Evolutionary conservation across 2,113 vertebrate genomes (phyloP).

Genomic region (Lophura nycthemera): DNA sequence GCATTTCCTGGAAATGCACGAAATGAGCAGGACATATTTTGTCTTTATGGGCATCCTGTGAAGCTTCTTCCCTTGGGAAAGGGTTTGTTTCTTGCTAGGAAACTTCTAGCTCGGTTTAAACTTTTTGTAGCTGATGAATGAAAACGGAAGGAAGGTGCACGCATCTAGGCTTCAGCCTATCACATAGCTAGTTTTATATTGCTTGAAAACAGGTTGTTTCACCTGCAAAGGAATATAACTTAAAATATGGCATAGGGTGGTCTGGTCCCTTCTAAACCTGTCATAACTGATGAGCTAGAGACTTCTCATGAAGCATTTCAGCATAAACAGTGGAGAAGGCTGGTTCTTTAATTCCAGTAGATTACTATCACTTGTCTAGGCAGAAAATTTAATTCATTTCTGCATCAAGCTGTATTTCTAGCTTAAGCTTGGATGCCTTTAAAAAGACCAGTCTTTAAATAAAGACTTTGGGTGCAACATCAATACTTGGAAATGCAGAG

Average conservation of each 20-base stretch:
- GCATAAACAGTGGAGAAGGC: not conserved
- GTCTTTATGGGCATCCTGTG: not conserved
- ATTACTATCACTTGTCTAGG: not conserved
- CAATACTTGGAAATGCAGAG: constrained; percentile 41
- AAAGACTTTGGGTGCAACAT: not conserved
- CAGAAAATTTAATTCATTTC: constrained; percentile 16
- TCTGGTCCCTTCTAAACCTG: not conserved
- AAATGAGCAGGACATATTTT: not conserved
- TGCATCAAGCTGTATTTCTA: constrained; percentile 10
- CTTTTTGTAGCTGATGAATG: not conserved
- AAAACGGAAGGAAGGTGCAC: not conserved
- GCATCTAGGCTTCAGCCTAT: not conserved
- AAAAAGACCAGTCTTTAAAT: not conserved
- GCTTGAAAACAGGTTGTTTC: not conserved
- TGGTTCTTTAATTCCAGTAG: constrained; percentile 36
- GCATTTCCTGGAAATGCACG: not conserved
- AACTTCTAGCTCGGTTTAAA: not conserved
- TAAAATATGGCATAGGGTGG: not conserved
- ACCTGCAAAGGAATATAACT: not conserved
- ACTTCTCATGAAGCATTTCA: not conserved
- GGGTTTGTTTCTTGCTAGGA: not conserved
- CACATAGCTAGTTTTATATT: not conserved
- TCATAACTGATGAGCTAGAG: not conserved
- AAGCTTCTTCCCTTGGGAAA: not conserved
- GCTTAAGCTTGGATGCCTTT: not conserved